Conservation (phyloP, 2,113 vertebrate genomes). For the Passer domesticus region DNA sequence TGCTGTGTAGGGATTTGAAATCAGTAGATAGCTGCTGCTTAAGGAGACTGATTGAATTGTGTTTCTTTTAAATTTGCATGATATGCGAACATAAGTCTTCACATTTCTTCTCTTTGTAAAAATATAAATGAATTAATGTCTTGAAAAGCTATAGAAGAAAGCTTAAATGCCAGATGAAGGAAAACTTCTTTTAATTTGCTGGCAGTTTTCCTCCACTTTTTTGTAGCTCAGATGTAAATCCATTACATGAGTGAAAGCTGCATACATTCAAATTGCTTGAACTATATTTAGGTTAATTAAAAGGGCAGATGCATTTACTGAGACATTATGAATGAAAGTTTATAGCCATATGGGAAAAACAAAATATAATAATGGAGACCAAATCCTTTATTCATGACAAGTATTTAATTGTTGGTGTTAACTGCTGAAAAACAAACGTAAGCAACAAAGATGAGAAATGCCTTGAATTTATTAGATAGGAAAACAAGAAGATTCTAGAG, state of each 20-base stretch:
- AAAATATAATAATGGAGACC: background rate
- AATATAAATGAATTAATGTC: background rate
- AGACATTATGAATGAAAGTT: background rate
- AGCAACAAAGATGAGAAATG: background rate
- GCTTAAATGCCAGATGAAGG: background rate
- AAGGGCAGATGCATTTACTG: background rate
- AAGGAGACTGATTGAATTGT: background rate
- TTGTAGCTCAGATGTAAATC: background rate
- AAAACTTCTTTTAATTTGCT: background rate
- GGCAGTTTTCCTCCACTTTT: background rate
- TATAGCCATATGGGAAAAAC: background rate
- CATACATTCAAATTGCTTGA: background rate
- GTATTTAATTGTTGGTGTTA: background rate
- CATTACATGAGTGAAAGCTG: background rate
- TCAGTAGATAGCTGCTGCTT: background rate
- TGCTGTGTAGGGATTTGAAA: background rate
- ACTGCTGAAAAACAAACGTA: background rate
- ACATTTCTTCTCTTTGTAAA: background rate
- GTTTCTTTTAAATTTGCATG: background rate
- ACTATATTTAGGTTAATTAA: background rate
- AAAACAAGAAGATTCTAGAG: background rate
- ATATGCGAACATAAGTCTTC: background rate
- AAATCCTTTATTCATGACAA: background rate
- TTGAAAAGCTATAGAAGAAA: background rate
- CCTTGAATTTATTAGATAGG: background rate